phyloP scores from a whole-genome alignment of 2,797 vertebrate genomes.

The Argya squamiceps region DNA sequence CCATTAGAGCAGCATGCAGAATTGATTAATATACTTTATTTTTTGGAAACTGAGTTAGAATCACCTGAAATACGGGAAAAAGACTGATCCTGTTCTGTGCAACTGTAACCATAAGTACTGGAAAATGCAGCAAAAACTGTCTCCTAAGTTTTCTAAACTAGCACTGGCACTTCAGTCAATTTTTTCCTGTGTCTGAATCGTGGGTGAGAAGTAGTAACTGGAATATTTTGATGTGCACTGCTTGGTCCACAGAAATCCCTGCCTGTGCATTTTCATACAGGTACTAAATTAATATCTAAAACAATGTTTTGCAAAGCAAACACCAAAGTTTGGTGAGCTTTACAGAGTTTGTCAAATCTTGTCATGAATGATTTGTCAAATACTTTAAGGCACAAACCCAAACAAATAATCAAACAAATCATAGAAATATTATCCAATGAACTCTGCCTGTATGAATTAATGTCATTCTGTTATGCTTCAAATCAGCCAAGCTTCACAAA shows the following conservation, averaged over 20 bases:
- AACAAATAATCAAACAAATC: conserved; percentile 48
- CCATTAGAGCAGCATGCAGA: background rate
- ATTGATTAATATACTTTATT: background rate
- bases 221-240: background rate
- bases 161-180: background rate
- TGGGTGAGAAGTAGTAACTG: background rate
- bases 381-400: background rate
- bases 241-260: background rate
- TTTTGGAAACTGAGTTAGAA: background rate
- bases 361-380: conserved; percentile 23
- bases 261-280: background rate
- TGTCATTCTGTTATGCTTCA: background rate
- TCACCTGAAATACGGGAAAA: background rate
- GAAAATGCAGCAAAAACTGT: background rate
- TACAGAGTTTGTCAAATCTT: conserved; percentile 24
- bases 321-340: background rate
- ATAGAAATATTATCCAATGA: conserved; percentile 5
- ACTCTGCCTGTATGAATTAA: conserved; percentile 25
- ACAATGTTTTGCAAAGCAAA: background rate
- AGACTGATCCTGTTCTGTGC: background rate
- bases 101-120: background rate
- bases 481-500: background rate
- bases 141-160: background rate
- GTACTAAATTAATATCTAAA: background rate
- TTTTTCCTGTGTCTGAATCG: background rate